phyloP scores from a whole-genome alignment of 2,113 vertebrate genomes.

The Myanophis thanlyinensis region DNA sequence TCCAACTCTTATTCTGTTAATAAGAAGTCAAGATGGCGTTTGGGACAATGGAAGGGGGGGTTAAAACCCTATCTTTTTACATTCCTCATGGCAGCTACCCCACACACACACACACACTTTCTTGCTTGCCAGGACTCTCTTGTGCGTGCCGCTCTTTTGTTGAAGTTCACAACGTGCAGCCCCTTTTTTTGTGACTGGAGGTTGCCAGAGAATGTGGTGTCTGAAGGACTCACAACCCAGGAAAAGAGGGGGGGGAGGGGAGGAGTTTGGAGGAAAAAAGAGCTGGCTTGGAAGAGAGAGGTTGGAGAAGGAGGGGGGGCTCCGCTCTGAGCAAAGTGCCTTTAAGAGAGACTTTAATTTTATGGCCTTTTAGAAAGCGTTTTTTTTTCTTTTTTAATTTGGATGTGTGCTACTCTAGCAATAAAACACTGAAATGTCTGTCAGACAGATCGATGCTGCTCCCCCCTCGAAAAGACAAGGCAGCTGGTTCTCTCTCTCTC shows the following conservation, averaged over 20 bases:
- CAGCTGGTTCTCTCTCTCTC: conserved; percentile 1
- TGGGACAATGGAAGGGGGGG: too few species aligned
- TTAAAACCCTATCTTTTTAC: too few species aligned
- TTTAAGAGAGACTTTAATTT: background rate
- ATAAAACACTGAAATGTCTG: conserved; percentile 34
- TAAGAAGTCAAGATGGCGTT: too few species aligned
- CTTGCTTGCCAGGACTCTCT: background rate
- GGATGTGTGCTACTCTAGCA: background rate
- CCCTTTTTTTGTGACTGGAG: background rate
- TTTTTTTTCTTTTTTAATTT: background rate
- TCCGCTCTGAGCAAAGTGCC: background rate
- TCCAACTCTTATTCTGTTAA: background rate
- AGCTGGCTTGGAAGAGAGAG: too few species aligned
- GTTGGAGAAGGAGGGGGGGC: background rate
- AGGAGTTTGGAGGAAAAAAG: too few species aligned
- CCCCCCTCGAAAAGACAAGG: background rate
- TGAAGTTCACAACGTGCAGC: background rate
- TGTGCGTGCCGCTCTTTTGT: background rate
- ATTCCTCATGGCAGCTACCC: too few species aligned
- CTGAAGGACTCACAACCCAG: background rate
- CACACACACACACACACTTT: too few species aligned
- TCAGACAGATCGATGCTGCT: conserved; percentile 32
- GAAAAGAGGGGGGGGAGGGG: too few species aligned
- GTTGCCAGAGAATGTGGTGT: background rate
- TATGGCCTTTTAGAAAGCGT: conserved; percentile 18